Evolutionary conservation across 2,113 vertebrate genomes (phyloP), one percentile per base, ranked within the genome.

Genomic region (Raja brachyura): DNA sequence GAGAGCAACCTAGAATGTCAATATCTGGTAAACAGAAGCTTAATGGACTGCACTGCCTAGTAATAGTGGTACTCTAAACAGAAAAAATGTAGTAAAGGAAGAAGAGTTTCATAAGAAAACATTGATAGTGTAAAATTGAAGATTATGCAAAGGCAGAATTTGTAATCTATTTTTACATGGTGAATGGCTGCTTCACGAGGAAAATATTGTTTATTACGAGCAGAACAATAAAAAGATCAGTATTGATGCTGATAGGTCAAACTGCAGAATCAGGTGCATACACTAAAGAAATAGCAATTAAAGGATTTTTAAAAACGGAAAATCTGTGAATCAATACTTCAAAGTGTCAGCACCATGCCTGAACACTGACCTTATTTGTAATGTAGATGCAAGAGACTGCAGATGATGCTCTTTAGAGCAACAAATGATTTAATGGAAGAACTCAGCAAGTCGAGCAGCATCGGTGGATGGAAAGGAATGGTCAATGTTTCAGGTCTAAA

Each of bases 1-100:
- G 66, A 92, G 90, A 92, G 66, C 90, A 70, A 92, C 68, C 54
- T 74, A 92, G 66, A 74, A 39, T 92, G 66, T 22, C 90, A 92
- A 28, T 73, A 68, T 74, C 33, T 92, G 90, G 73, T 70, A 92
- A 92, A 73, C 66, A 70, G 68, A 22, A 92, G 90, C 90, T 92
- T 73, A 74, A 92, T 92, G 90, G 90, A 70, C 90, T 92, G 90
- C 59, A 70, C 66, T 54, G 68, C 70, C 90, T 25, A 22, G 10
- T 90, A 90, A 92, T 73, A 92, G 22, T 39, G 8, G 66, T 92
- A 16, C 20, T 92, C 31, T 70, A 92, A 25, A 48, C 48, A 92
- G n/a, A 90, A 90, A 33, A 66, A 88, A 63, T 11, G 18, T 66
- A 68, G 31, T 92, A 13, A 70, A 25, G 66, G 20, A 48, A 92